These are phyloP conservation scores for Drosophila mulleri DNA, from an alignment of 2,888 invertebrate genomes.

Conservation along the genomic window DNA sequence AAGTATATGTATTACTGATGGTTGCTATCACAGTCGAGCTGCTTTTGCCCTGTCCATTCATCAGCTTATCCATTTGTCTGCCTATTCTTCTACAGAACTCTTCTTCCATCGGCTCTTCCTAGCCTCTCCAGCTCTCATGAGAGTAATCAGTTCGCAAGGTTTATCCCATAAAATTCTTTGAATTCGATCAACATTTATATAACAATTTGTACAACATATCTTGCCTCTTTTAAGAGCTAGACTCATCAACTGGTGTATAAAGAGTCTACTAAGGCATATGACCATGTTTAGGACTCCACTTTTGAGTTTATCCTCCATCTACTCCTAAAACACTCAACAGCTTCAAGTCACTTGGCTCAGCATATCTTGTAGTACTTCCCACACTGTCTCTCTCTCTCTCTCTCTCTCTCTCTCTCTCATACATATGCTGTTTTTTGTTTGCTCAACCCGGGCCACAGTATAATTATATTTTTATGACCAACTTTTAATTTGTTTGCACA, in stretches of 20 bases:
- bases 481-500: constrained; percentile 82
- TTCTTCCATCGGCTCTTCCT: neutral
- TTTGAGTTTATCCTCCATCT: neutral
- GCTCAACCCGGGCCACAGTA: constrained; percentile 53
- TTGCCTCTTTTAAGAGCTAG: neutral
- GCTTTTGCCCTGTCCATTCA: neutral
- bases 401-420: neutral
- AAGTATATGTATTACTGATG: neutral
- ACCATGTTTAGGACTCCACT: neutral
- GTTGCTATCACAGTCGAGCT: neutral
- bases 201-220: neutral
- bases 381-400: neutral
- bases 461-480: constrained; percentile 77
- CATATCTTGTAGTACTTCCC: neutral
- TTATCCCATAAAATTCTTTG: neutral
- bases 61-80: neutral
- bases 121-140: no score
- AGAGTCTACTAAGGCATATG: neutral
- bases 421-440: constrained; percentile 48
- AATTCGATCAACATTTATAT: neutral
- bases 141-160: no score
- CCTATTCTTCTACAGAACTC: neutral
- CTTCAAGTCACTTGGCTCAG: neutral
- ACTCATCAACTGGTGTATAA: no score
- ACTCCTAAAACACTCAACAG: neutral